Percentiles rank a stretch among this genome's conserved stretches.
Evolutionary conservation across 2,888 invertebrate genomes (phyloP).

Genomic region (Dorcus hopei): DNA sequence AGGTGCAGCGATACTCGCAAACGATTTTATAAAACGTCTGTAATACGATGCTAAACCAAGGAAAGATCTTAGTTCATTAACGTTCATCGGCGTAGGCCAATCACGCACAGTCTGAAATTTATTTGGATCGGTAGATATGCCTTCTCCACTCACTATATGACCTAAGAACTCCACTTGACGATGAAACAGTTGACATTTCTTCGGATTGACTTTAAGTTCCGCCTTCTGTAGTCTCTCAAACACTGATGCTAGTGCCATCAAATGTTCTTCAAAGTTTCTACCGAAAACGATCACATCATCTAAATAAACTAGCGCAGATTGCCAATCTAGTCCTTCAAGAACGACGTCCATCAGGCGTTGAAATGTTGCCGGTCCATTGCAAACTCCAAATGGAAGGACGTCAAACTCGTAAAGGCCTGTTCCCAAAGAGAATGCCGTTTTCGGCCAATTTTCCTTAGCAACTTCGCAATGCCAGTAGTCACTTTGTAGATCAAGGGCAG

Average conservation of each 20-base stretch:
- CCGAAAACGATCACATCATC: not conserved
- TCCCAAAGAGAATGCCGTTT: not conserved
- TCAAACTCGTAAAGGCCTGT: not conserved
- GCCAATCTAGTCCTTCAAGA: not conserved
- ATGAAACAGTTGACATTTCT: not conserved
- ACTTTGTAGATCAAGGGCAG: not conserved
- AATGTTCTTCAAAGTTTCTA: conserved; percentile 28
- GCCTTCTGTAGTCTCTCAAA: not conserved
- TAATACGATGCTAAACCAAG: conserved; percentile 27
- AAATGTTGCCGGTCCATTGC: too few relatives aligned
- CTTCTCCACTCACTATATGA: not conserved
- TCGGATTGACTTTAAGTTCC: not conserved
- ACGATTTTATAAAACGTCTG: conserved; percentile 23
- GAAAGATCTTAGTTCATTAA: conserved; percentile 16
- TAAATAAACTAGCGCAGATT: not conserved
- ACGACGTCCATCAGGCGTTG: not conserved
- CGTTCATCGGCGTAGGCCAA: conserved; percentile 9
- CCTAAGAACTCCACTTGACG: not conserved
- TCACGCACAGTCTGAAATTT: conserved; percentile 9
- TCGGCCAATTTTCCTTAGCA: not conserved
- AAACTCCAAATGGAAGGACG: not conserved
- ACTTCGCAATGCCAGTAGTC: not conserved
- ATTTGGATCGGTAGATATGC: not conserved
- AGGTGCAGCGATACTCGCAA: conserved; percentile 18
- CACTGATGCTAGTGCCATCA: conserved; percentile 18